Evolutionary conservation across 2,888 invertebrate genomes (phyloP), one percentile per base, ranked within the genome.

Genomic region (Lycophotia porphyrea): DNA sequence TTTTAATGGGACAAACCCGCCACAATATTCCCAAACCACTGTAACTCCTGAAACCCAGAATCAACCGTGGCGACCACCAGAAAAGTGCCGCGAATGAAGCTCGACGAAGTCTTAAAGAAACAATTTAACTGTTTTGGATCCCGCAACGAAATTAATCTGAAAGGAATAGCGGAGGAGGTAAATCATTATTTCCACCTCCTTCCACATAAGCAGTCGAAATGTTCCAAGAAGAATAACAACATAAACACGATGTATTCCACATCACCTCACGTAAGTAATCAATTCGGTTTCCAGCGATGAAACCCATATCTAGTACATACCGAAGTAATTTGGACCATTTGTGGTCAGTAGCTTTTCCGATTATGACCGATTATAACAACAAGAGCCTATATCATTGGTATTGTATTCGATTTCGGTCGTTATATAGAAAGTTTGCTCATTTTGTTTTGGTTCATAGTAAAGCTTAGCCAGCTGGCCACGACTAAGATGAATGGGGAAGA

Each of bases 321-420:
- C 8, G 24, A 34, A 27, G 11, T 73, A 70, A 70, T 84, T 74
- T 66, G 27, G 39, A 47, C 31, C 47, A 72, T 64, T 82, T 78
- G 81, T 39, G 77, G 81, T 81, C 39, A 52, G 68, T 34, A 80
- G 77, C 55, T 83, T 76, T 82, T 82, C 76, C 68, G 55, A 71
- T 74, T 60, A 70, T 55, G 34, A 36, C 55, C 49, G 60, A 73
- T 44, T 69, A 74, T 77, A 71, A 68, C 21, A 49, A 39, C n/a
- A 27, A 71, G 49, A n/a, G 21, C 63, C n/a, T 39, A 18, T 27
- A 68, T 11, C 13, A 55, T 74, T 65, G 60, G 64, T 49, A 78
- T 70, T 71, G 47, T 64, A 34, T 68, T 66, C 11, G 34, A 74
- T 71, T 63, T 84, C 2, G 9, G n/a, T 66, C 9, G 61, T 36